These are phyloP conservation scores for Ibycter americanus DNA, from an alignment of 2,797 vertebrate species.

Conservation along the genomic window DNA sequence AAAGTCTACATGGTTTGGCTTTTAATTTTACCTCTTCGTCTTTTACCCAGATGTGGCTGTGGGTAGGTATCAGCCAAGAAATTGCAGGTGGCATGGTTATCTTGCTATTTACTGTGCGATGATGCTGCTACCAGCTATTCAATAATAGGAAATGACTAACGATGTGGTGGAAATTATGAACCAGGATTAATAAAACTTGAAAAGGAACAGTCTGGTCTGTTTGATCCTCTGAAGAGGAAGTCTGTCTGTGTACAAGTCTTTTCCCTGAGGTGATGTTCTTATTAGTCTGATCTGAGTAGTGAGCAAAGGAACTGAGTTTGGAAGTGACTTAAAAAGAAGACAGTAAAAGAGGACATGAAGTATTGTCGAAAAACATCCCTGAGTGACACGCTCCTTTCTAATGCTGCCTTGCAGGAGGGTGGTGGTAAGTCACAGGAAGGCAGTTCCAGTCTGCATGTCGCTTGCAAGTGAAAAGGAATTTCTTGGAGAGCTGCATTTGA, in stretches of 20 bases:
- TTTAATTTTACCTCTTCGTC: constrained; percentile 62
- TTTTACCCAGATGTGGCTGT: constrained; percentile 74
- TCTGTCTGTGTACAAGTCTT: constrained; percentile 71
- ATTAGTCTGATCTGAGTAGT: constrained; percentile 70
- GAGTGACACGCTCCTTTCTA: constrained; percentile 3
- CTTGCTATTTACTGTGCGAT: constrained; percentile 67
- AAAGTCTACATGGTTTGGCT: constrained; percentile 61
- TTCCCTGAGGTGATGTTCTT: constrained; percentile 78
- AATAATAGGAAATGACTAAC: constrained; percentile 83
- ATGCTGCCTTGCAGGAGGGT: constrained; percentile 1
- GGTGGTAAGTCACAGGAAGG: constrained; percentile 7
- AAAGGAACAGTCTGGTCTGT: constrained; percentile 79
- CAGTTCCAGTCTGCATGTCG: neutral
- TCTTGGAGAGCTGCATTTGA: constrained; percentile 36
- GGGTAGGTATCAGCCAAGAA: constrained; percentile 61
- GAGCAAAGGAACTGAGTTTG: constrained; percentile 29
- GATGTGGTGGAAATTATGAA: constrained; percentile 82
- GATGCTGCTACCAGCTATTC: constrained; percentile 73
- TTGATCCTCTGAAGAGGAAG: constrained; percentile 81
- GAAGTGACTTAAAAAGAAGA: constrained; percentile 54
- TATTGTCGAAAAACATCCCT: constrained; percentile 47
- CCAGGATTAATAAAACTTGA: constrained; percentile 83
- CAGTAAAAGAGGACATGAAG: constrained; percentile 20
- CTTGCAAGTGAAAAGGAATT: constrained; percentile 24
- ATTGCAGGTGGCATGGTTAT: constrained; percentile 72